A percentile compares a stretch with the other conserved stretches of the same genome.
These are phyloP conservation scores for Dasysyrphus albostriatus DNA, from an alignment of 2,888 invertebrate species.

Conservation along the genomic window DNA sequence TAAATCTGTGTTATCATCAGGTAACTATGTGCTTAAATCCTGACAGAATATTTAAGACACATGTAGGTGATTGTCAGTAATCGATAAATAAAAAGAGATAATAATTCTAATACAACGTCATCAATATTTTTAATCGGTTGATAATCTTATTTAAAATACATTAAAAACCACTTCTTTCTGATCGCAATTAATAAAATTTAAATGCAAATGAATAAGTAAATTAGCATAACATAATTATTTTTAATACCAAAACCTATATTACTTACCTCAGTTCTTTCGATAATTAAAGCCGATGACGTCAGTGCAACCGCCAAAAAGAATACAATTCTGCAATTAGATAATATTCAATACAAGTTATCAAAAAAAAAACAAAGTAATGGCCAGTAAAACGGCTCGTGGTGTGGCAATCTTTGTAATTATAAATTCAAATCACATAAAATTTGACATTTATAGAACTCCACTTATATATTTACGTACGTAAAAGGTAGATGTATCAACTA, in stretches of 20 bases:
- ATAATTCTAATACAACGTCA: too few relatives aligned
- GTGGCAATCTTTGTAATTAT: not conserved
- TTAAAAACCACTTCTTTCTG: constrained; percentile 2
- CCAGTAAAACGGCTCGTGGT: not conserved
- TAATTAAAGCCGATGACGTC: constrained; percentile 95
- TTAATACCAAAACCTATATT: not conserved
- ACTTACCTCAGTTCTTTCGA: constrained; percentile 91
- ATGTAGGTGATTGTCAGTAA: too few relatives aligned
- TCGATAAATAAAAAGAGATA: too few relatives aligned
- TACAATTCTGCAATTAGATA: constrained; percentile 89
- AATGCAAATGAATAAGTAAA: not conserved
- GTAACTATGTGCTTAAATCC: too few relatives aligned
- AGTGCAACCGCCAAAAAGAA: constrained; percentile 98
- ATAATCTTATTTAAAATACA: constrained; percentile 2
- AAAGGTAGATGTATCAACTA: not conserved
- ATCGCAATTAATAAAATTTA: not conserved
- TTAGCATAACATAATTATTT: not conserved
- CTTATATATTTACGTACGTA: not conserved
- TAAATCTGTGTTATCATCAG: too few relatives aligned
- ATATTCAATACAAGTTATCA: not conserved
- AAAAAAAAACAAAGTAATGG: constrained; percentile 11
- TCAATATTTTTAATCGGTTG: too few relatives aligned
- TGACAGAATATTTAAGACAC: too few relatives aligned
- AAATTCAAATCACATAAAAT: constrained; percentile 12
- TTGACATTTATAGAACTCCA: not conserved